Base-by-base conservation (phyloP, 1,140 invertebrate genomes). In the Drosophila ambigua region DNA sequence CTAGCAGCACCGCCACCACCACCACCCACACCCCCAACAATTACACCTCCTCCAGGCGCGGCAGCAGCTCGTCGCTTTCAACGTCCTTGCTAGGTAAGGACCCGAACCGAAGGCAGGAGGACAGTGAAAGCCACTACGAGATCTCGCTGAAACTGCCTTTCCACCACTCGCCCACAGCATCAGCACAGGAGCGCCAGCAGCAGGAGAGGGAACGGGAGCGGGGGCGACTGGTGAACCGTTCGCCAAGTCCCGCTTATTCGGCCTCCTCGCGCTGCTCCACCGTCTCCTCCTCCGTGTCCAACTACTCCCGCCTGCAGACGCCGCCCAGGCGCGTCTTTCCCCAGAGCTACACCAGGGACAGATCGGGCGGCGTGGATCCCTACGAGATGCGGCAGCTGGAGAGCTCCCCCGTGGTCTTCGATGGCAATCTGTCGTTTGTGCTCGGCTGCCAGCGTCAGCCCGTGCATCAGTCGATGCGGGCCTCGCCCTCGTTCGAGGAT, bases 381-480 rank as follows among this genome's bases (percentile, higher is more conserved):
- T 93, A 94, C 44, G 94, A 95, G 76, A 87, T 95, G 44, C 93
- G 93, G 2, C 89, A 92, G 7, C 94, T 94, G 79, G 95, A 96
- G 68, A 94, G 95, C 50, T 94, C 96, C 0, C 95, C 96, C 0
- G 95, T 97, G 0, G 94, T 97, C 0, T 96, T 97, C 63, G 95
- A 96, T 75, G 96, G 95, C 0, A 97, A 96, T 80, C 92, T 97
- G 11, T 95, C 95, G 7, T 97, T 97, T 74, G 94, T 96, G 0
- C 92, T 97, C 24, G 95, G 96, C 0, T 94, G 94, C 94, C 95
- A 58, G 94, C 93, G 77, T 1, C 95, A 96, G 81, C 94, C 94
- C 7, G 92, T 96, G 5, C 93, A 94, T 52, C 95, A 96, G 72
- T 93, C 93, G 8, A 93, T 96, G 49, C 94, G 93, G 48, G 95